Evolutionary conservation across 2,888 invertebrate genomes (phyloP).

Genomic region (Dolichomitus sp.): DNA sequence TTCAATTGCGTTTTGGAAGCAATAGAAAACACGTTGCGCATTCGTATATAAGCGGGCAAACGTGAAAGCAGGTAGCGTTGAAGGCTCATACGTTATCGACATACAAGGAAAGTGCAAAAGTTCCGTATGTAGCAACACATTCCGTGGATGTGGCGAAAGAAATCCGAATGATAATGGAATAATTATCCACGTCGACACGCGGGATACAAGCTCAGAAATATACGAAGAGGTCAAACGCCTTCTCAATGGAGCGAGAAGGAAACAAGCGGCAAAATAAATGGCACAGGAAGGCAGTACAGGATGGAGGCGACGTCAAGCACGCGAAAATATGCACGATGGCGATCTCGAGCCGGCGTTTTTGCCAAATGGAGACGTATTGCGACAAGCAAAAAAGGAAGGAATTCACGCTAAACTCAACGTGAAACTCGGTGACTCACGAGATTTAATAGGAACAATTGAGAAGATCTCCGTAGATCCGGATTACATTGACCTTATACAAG

Average conservation of each 20-base stretch:
- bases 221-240: constrained; percentile 57
- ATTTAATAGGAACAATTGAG: constrained; percentile 12
- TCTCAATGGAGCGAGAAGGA: constrained; percentile 19
- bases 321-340: constrained; percentile 24
- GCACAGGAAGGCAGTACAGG: neutral
- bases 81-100: no score
- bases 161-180: no score
- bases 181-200: no score
- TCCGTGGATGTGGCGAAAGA: no score
- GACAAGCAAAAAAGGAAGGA: constrained; percentile 36
- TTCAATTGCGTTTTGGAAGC: no score
- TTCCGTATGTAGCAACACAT: no score
- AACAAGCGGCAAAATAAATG: neutral
- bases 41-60: no score
- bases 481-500: constrained; percentile 87
- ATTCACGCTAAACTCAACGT: constrained; percentile 1
- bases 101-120: constrained; percentile 1
- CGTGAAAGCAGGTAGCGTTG: no score
- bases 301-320: constrained; percentile 34
- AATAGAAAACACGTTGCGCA: no score
- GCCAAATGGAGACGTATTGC: constrained; percentile 1
- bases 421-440: neutral
- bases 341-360: constrained; percentile 15
- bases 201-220: constrained; percentile 38
- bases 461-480: constrained; percentile 84